phyloP scores from a whole-genome alignment of 2,797 vertebrate genomes.

The Phyllotis vaccarum region DNA sequence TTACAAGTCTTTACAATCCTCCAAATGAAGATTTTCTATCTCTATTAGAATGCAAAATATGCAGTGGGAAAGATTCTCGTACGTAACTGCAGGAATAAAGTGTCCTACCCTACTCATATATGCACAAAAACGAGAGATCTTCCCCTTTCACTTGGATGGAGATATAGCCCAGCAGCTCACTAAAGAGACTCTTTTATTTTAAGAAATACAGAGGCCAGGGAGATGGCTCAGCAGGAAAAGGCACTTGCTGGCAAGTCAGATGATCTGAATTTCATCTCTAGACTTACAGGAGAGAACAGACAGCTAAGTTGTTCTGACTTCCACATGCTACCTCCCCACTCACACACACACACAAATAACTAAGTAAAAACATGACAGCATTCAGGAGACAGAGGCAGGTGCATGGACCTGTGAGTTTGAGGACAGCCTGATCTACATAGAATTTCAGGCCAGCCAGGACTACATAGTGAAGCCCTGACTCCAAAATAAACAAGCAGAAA shows the following conservation, averaged over 20 bases:
- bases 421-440: not conserved
- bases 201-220: not conserved
- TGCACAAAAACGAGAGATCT: not conserved
- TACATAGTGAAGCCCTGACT: not conserved
- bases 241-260: not conserved
- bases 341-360: not conserved
- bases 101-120: not conserved
- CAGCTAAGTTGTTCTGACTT: too few relatives aligned
- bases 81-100: not conserved
- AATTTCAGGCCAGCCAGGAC: not conserved
- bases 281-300: not conserved
- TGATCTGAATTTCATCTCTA: not conserved
- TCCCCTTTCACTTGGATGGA: not conserved
- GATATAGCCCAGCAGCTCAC: not conserved
- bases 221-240: not conserved
- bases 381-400: not conserved
- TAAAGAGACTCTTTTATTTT: not conserved
- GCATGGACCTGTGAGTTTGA: not conserved
- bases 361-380: not conserved
- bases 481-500: not conserved
- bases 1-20: not conserved
- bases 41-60: not conserved
- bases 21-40: not conserved
- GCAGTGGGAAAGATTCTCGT: not conserved
- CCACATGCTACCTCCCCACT: not conserved